Evolutionary conservation across 2,113 vertebrate species (phyloP).

Genomic region (Colaptes auratus): DNA sequence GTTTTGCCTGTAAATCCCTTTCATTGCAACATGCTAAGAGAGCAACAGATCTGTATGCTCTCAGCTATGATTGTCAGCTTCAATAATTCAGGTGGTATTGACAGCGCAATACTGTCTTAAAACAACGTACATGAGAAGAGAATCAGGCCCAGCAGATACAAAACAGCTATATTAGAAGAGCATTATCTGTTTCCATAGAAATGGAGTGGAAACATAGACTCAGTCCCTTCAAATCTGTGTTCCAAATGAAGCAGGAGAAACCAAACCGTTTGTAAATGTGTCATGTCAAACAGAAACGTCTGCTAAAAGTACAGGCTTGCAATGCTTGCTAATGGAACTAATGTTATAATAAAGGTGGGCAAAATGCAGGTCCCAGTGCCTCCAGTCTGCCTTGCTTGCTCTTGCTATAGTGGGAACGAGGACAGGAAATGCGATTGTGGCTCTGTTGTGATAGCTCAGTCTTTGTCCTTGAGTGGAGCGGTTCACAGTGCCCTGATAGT

Average conservation of each 20-base stretch:
- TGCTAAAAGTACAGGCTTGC: neutral
- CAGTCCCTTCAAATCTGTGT: neutral
- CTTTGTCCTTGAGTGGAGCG: neutral
- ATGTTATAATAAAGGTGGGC: neutral
- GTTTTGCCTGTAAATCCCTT: neutral
- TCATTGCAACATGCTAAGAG: neutral
- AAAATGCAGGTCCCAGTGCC: neutral
- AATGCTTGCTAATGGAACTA: neutral
- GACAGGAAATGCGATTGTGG: neutral
- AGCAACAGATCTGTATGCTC: constrained; percentile 1
- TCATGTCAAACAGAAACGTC: neutral
- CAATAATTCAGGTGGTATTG: constrained; percentile 5
- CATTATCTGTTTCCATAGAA: constrained; percentile 65
- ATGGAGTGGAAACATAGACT: constrained; percentile 35
- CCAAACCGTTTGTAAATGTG: neutral
- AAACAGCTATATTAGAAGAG: constrained; percentile 45
- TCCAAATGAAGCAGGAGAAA: neutral
- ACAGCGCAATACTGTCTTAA: neutral
- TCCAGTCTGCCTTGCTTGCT: neutral
- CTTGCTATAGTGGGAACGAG: neutral
- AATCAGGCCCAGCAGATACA: constrained; percentile 29
- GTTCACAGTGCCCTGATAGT: rapidly evolving
- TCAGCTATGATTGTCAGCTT: neutral
- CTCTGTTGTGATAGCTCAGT: rapidly evolving
- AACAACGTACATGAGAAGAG: constrained; percentile 25